Evolutionary conservation across 1,140 invertebrate species (phyloP), one percentile per base, ranked within the genome.

Genomic region (Drosophila bocqueti): DNA sequence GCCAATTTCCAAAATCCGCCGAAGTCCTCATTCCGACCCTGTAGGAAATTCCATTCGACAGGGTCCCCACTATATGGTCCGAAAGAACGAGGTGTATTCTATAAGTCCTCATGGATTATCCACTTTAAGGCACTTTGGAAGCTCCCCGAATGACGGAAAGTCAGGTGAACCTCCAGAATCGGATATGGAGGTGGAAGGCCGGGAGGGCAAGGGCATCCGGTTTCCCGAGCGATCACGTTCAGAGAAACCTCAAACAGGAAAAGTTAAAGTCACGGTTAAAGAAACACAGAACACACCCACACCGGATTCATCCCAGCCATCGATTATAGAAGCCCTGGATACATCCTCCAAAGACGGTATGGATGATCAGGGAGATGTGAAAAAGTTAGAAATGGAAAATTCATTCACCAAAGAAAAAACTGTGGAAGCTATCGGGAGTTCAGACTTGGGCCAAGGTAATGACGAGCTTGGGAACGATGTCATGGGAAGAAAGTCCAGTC

Each of bases 201-300:
- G 65, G 0, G 13, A 36, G 6, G 65, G 67, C 16, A 69, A 69
- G 15, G 47, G 64, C 1, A 63, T 58, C 3, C 74, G 60, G 11
- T 69, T 69, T 21, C 54, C 55, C 1, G 47, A 62, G 18, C 10
- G 72, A n/a, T 38, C 59, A 4, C 43, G 38, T 16, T 26, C 34
- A 21, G 16, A 18, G 5, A 34, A 46, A 11, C 11, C 11, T 1
- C 16, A 31, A 24, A 26, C 0, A 8, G 50, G 50, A 38, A 31
- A 38, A 9, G 10, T 71, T 40, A 13, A 36, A 13, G 31, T 24
- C 15, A 11, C 16, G 2, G 10, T 50, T 2, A 64, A 18, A 18
- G 29, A 47, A 4, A 2, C 7, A 0, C 13, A n/a, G 2, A 11
- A 49, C 3, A 2, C 7, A 26, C 1, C n/a, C 18, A 31, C 13